phyloP scores from a whole-genome alignment of 2,113 vertebrate genomes.

The Hirundichthys speculiger region DNA sequence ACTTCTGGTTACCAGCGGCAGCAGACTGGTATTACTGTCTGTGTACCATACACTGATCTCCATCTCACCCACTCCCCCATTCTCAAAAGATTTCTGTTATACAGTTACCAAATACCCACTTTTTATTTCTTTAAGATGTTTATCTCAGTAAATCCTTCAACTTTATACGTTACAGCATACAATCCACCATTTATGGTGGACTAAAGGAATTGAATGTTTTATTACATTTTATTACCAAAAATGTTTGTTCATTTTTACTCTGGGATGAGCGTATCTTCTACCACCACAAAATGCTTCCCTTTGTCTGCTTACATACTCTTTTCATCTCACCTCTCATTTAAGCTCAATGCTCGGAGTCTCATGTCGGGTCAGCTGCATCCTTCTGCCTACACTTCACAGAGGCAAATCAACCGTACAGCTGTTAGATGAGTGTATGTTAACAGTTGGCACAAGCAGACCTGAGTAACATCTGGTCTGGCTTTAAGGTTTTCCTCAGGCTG shows the following conservation, averaged over 20 bases:
- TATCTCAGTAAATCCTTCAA: not conserved
- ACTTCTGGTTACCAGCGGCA: constrained; percentile 23
- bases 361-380: constrained; percentile 9
- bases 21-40: constrained; percentile 22
- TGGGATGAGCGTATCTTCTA: not conserved
- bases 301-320: not conserved
- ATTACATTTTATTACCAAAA: not conserved
- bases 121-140: not conserved
- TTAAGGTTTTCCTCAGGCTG: constrained; percentile 4
- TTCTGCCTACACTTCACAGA: constrained; percentile 9
- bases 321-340: not conserved
- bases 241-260: not conserved
- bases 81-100: no score
- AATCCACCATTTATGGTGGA: not conserved
- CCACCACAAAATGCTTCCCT: not conserved
- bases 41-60: no score
- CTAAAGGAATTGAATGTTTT: no score
- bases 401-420: constrained; percentile 10
- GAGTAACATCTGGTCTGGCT: constrained; percentile 49
- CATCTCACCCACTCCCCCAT: no score
- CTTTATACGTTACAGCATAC: not conserved
- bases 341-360: not conserved
- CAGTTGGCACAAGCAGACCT: constrained; percentile 46
- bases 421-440: not conserved
- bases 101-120: constrained; percentile 5